Base-by-base conservation (phyloP, 2,797 vertebrate genomes). In the Acipenser ruthenus region DNA sequence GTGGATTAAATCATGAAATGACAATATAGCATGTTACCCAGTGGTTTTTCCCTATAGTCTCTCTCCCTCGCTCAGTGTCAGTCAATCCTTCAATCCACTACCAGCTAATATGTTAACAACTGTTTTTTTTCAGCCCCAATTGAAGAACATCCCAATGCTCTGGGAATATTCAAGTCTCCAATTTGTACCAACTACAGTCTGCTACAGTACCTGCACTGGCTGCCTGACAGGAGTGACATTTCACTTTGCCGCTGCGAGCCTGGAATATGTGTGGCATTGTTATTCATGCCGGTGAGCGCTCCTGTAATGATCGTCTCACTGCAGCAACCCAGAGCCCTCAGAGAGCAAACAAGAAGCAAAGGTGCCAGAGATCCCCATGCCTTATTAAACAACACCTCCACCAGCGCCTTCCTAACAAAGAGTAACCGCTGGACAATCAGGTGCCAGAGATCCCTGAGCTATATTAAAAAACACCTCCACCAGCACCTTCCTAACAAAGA, bases 241-340 rank as follows among this genome's bases (percentile, higher is more conserved):
- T 89, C 60, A 48, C 60, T 89, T 86, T 85, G 89, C 81, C 52
- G 86, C 82, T 86, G 87, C 82, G 85, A 90, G 84, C 86, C 83
- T 81, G 87, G 88, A 79, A 83, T 86, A 86, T 68, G 82, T 84
- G 87, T 90, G 88, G 91, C 88, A 91, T 89, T 89, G 89, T 91
- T 90, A 90, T 91, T 89, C 88, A 89, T 88, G 85, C 88, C 85
- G 84, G 84, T 83, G 84, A 83, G 87, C 84, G 86, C 88, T 87
- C 90, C 89, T 91, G 90, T 91, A 91, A 91, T 91, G 88, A 91
- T 91, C 88, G 89, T 88, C 87, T 87, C 84, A 87, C 88, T 83
- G 83, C 82, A 87, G 86, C 85, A 86, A 85, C 86, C 86, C 82
- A 68, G 69, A 88, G 86, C 87, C 88, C 86, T 88, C 78, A 69